Base-by-base conservation (phyloP, 2,113 vertebrate species). In the Scartelaos histophorus region DNA sequence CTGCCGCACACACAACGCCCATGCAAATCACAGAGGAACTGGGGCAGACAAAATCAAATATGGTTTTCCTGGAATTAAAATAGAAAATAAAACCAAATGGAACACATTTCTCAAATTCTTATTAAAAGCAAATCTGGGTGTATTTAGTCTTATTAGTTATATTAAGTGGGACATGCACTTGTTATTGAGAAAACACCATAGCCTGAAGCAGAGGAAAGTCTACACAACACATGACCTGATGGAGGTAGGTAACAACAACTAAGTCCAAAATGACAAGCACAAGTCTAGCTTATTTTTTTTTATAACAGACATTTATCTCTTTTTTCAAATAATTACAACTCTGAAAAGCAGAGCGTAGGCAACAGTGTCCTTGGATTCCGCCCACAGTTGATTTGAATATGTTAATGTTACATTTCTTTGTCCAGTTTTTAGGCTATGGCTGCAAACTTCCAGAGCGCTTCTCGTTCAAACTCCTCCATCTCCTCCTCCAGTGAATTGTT, bases 391-490 rank as follows among this genome's bases (percentile, higher is more conserved):
- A 83, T 75, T 71, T 73, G 79, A 58, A 58, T 22, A 70, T 85
- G 45, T 76, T 78, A 64, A 49, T 60, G 70, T 66, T 66, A 45
- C 13, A 54, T 76, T 53, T 67, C 49, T 24, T 9, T 38, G 25
- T 75, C 61, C 16, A 7, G 43, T 74, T 79, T 76, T 82, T 80
- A 92, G 35, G 79, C 78, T 0, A 79, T 70, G 66, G 84, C 78
- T 0, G 89, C 76, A 75, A 94, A 94, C 80, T 92, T 92, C 88
- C 90, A 91, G 76, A 94, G 80, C 7, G 90, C 90, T 47, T 93
- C 95, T 21, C 94, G 93, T 84, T 98, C 95, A 4, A 99, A 99
- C 85, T 94, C 94, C 10, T 97, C 96, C 71, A 94, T 96, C 0
- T 90, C 92, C 22, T 96, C 88, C 9, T 97, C 92, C 21, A 94